These are phyloP conservation scores for Cerceris rybyensis DNA, from an alignment of 2,888 invertebrate species.

Conservation along the genomic window DNA sequence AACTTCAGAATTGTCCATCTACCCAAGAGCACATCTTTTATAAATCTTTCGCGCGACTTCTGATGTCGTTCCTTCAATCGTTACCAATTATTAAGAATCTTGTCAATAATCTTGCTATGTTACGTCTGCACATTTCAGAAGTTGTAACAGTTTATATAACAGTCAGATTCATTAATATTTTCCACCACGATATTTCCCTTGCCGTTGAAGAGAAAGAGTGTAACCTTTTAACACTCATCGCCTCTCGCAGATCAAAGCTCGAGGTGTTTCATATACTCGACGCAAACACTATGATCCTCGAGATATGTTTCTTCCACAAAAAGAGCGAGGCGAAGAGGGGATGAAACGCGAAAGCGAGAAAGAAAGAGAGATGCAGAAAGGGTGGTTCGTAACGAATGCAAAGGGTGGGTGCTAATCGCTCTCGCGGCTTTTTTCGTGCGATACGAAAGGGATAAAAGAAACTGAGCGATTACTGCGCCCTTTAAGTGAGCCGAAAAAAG, in stretches of 20 bases:
- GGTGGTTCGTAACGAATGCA: slow-evolving; percentile 39
- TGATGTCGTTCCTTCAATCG: no score
- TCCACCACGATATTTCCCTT: no score
- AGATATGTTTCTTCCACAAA: slow-evolving; percentile 12
- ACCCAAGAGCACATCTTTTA: no score
- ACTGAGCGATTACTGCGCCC: slow-evolving; percentile 24
- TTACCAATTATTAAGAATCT: no score
- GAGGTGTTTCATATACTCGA: slow-evolving; percentile 37
- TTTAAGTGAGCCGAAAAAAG: slow-evolving; percentile 16
- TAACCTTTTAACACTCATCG: background rate
- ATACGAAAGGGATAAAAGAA: slow-evolving; percentile 24
- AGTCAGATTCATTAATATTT: no score
- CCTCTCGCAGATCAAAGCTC: slow-evolving; percentile 48
- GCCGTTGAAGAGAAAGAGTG: no score
- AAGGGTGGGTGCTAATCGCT: slow-evolving; percentile 47
- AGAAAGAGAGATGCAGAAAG: slow-evolving; percentile 2
- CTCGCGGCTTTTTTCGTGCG: slow-evolving; percentile 31
- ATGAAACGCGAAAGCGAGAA: background rate
- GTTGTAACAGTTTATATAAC: no score
- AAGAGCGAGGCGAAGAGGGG: no score
- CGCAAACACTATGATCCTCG: slow-evolving; percentile 30
- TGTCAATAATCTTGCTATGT: no score
- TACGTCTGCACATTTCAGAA: no score
- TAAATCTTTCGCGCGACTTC: no score
- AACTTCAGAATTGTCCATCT: no score